phyloP scores from a whole-genome alignment of 2,113 vertebrate species.

The Brevimyrus niger region DNA sequence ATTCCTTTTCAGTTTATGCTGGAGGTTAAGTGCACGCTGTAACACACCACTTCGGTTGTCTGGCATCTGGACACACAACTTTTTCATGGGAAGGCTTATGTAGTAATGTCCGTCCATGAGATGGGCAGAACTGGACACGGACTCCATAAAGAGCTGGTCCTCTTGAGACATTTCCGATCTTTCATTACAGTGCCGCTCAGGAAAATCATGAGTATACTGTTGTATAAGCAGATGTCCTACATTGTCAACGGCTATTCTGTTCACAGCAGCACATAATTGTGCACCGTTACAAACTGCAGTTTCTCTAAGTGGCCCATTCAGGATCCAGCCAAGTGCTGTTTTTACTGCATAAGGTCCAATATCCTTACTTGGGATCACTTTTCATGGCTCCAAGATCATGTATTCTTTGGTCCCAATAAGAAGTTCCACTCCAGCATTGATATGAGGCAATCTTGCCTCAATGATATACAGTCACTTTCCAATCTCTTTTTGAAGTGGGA shows the following conservation, averaged over 20 bases:
- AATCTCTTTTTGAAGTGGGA: slow-evolving; percentile 13
- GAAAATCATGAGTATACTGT: slow-evolving; percentile 13
- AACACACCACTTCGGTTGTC: not conserved
- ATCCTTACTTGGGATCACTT: not conserved
- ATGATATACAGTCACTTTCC: slow-evolving; percentile 9
- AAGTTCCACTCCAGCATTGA: not conserved
- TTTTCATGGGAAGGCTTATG: not conserved
- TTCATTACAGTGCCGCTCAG: not conserved
- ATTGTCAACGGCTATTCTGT: not conserved
- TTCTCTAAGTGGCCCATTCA: not conserved
- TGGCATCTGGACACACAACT: not conserved
- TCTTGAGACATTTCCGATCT: slow-evolving; percentile 1
- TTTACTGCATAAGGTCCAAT: not conserved
- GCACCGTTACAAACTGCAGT: no score
- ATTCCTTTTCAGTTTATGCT: not conserved
- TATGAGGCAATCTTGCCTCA: slow-evolving; percentile 10
- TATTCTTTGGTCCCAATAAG: not conserved
- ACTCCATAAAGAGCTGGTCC: not conserved
- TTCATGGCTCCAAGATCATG: not conserved
- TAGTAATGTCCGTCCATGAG: not conserved
- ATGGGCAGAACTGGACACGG: not conserved
- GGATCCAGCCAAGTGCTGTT: not conserved
- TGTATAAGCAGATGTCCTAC: not conserved
- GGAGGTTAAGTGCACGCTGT: not conserved
- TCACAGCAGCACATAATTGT: not conserved